Base-by-base conservation (phyloP, 1,140 invertebrate genomes). In the Maconellicoccus hirsutus region DNA sequence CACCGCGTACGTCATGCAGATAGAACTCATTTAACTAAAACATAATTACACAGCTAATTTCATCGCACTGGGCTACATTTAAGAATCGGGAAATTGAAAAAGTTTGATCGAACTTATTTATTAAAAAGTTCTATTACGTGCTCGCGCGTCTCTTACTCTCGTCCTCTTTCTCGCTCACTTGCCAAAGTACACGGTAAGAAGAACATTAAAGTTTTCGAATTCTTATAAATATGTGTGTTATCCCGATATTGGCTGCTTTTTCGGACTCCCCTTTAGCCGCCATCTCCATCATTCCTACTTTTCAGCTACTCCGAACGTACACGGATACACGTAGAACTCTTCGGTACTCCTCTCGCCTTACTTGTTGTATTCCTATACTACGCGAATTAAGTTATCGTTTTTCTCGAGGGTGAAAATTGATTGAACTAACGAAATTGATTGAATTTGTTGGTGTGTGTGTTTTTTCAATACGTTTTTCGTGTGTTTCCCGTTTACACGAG, bases 1-100 rank as follows among this genome's bases (percentile, higher is more conserved):
- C 16, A 19, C 42, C 42, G 42, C 42, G 42, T 16, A 16, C 42
- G n/a, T 33, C 29, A 52, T 19, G 42, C 42, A 52, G 42, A 52
- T 52, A 52, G 42, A 52, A 52, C 42, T 52, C 42, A 52, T 52
- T 52, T 52, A 52, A 52, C 42, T 52, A 52, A 52, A 52, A 52
- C 42, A 52, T 52, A 52, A 52, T 52, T 52, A 52, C 42, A 52
- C 42, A 52, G 42, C 42, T 52, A 52, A 52, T 52, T 52, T 52
- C 42, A 52, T 52, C 42, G 42, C 42, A 19, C 42, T 52, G 42
- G 42, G 42, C 42, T 52, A 52, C 42, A 16, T 52, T 52, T 52
- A 52, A 52, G 42, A 52, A 52, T 52, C 42, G 42, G 42, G 42
- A 52, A 52, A 52, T 52, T 52, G 42, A 52, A 52, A 52, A 52